Conservation (phyloP, 1,140 invertebrate genomes). For the Drosophila pallidifrons region DNA sequence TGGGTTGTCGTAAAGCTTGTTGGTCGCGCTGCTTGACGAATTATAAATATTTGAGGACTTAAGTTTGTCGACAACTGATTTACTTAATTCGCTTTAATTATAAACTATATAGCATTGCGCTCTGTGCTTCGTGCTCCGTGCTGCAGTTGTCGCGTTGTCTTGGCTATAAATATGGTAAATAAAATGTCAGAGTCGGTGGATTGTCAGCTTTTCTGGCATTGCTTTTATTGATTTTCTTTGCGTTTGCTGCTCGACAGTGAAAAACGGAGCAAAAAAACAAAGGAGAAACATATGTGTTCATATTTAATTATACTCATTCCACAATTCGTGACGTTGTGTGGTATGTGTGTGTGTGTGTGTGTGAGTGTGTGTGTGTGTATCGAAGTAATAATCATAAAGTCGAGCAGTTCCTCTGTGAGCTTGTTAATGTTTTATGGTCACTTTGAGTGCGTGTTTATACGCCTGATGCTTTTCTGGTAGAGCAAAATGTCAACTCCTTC, state of each 20-base stretch:
- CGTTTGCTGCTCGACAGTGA: conserved; percentile 12
- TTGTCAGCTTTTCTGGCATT: conserved; percentile 29
- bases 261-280: conserved; percentile 62
- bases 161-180: conserved; percentile 58
- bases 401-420: conserved; percentile 31
- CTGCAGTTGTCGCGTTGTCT: conserved; percentile 10
- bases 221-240: conserved; percentile 72
- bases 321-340: conserved; percentile 41
- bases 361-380: conserved; percentile 7
- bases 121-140: neutral
- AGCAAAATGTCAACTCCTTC: conserved; percentile 36
- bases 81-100: conserved; percentile 72
- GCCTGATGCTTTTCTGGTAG: conserved; percentile 24
- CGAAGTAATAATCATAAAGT: conserved; percentile 51
- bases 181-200: conserved; percentile 40
- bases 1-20: conserved; percentile 59
- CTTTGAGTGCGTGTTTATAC: conserved; percentile 52
- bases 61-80: conserved; percentile 69
- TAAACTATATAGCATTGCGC: conserved; percentile 51
- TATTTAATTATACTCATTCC: conserved; percentile 76
- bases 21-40: conserved; percentile 40
- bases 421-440: conserved; percentile 68
- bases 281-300: conserved; percentile 77
- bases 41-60: conserved; percentile 74
- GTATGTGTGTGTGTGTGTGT: conserved; percentile 14